Evolutionary conservation across 2,888 invertebrate species (phyloP).

Genomic region (Caenorhabditis angaria): DNA sequence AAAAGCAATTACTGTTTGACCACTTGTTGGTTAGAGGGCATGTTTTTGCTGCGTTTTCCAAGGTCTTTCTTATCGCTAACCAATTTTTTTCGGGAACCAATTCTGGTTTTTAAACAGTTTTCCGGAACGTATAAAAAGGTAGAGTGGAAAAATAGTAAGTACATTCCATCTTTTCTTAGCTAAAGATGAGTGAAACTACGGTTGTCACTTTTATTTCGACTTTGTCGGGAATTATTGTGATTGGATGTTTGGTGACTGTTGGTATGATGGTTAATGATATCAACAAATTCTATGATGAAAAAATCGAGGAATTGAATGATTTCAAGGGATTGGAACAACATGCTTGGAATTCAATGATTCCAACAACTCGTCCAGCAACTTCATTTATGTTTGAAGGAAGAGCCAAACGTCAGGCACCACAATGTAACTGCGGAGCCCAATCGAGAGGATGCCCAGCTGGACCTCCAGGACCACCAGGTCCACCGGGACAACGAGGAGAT

Average conservation of each 20-base stretch:
- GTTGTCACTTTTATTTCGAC: slow-evolving; percentile 43
- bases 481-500: slow-evolving; percentile 46
- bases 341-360: slow-evolving; percentile 49
- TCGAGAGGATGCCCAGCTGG: slow-evolving; percentile 52
- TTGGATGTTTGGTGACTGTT: slow-evolving; percentile 42
- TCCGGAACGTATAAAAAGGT: background rate
- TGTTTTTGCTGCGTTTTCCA: background rate
- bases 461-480: slow-evolving; percentile 54
- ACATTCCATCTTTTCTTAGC: slow-evolving; percentile 73
- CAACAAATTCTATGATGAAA: slow-evolving; percentile 51
- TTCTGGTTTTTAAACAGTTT: slow-evolving; percentile 4
- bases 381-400: slow-evolving; percentile 33
- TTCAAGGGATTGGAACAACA: slow-evolving; percentile 41
- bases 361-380: slow-evolving; percentile 30
- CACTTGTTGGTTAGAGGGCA: background rate
- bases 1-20: too few relatives aligned
- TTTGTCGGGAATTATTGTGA: slow-evolving; percentile 38
- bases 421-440: slow-evolving; percentile 52
- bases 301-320: slow-evolving; percentile 42
- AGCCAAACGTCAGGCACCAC: slow-evolving; percentile 45
- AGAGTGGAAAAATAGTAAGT: background rate
- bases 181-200: slow-evolving; percentile 42
- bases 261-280: slow-evolving; percentile 53
- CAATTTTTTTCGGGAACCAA: background rate
- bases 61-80: background rate